A percentile compares a stretch with the other conserved stretches of the same genome.
These are phyloP conservation scores for Propithecus perrieri DNA, from an alignment of 2,797 vertebrate genomes.

Conservation along the genomic window DNA sequence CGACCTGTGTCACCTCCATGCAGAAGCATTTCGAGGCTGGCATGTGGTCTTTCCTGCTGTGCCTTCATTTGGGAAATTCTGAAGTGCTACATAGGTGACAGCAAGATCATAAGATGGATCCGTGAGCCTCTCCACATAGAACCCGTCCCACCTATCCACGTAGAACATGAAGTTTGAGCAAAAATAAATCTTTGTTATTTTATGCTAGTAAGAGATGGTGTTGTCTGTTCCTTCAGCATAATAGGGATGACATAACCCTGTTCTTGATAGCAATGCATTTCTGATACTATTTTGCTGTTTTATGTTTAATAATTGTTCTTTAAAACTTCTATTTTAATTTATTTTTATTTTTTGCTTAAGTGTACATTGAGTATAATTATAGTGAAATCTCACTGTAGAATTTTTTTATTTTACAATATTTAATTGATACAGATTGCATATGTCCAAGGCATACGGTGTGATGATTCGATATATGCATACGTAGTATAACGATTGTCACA, in stretches of 20 bases:
- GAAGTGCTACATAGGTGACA: accelerated
- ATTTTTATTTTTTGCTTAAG: neutral
- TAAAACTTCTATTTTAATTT: neutral
- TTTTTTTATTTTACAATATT: neutral
- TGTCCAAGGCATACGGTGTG: accelerated
- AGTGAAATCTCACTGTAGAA: neutral
- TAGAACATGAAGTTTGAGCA: neutral
- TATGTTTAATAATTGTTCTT: neutral
- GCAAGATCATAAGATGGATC: no score
- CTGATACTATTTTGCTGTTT: neutral
- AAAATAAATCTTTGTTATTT: neutral
- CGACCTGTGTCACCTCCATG: accelerated
- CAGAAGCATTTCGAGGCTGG: neutral
- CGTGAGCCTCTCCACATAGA: no score
- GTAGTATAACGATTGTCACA: no score
- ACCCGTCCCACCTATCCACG: no score
- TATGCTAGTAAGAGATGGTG: neutral
- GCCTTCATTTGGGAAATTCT: neutral
- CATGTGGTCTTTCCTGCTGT: accelerated
- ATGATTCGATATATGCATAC: no score
- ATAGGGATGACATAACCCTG: accelerated
- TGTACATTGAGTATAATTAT: neutral
- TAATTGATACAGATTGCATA: neutral
- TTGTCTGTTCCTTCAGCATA: no score
- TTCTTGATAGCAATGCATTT: neutral